These are phyloP conservation scores for Lagorchestes hirsutus DNA, from an alignment of 2,797 vertebrate genomes.

Conservation along the genomic window DNA sequence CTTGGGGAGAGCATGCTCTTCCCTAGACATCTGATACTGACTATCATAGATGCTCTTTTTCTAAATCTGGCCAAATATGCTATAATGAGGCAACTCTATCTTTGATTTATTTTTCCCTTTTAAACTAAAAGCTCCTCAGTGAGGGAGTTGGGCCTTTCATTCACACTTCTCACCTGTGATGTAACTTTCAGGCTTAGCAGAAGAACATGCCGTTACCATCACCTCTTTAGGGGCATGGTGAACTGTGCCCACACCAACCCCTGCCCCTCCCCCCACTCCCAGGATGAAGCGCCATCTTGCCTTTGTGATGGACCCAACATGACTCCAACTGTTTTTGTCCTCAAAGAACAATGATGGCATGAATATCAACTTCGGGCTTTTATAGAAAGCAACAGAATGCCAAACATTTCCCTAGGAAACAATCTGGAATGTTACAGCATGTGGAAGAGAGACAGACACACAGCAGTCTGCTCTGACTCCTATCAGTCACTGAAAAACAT, in stretches of 20 bases:
- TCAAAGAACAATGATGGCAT: neutral
- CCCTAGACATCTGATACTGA: neutral
- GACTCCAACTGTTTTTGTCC: neutral
- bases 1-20: neutral
- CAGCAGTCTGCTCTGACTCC: constrained; percentile 5
- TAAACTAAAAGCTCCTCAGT: neutral
- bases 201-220: neutral
- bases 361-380: neutral
- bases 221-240: neutral
- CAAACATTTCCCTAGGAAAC: constrained; percentile 6
- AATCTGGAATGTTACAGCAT: constrained; percentile 1
- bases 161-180: neutral
- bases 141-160: neutral
- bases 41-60: neutral
- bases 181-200: neutral
- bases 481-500: neutral
- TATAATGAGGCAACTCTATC: neutral
- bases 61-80: neutral
- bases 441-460: neutral
- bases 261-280: neutral
- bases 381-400: neutral
- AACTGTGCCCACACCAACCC: neutral
- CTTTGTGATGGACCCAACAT: neutral
- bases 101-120: constrained; percentile 1
- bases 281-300: neutral